phyloP scores from a whole-genome alignment of 2,888 invertebrate genomes.

The Drosophila ezoana region DNA sequence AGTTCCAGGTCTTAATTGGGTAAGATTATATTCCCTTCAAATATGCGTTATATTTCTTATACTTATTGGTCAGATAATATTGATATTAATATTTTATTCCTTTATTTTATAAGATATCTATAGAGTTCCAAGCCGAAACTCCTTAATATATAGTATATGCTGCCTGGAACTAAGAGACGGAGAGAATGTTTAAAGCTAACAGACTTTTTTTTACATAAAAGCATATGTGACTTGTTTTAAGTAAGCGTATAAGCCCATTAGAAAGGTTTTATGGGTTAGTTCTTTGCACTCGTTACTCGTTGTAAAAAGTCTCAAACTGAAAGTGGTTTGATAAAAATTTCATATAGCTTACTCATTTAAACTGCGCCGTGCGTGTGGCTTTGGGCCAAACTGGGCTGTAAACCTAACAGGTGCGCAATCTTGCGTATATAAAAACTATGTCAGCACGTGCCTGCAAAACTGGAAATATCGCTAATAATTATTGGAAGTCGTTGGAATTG shows the following conservation, averaged over 20 bases:
- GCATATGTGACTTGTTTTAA: neutral
- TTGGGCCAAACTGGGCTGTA: constrained; percentile 19
- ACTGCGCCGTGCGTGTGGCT: neutral
- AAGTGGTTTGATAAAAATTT: neutral
- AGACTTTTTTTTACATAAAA: neutral
- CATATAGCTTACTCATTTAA: neutral
- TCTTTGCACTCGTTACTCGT: neutral
- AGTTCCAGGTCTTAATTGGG: no score
- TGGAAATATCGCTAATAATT: constrained; percentile 21
- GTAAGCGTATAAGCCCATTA: neutral
- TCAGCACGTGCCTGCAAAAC: constrained; percentile 37
- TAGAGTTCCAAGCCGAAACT: no score
- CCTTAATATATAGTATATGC: no score
- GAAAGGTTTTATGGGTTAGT: neutral
- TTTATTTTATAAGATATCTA: no score
- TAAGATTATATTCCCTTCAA: constrained; percentile 4
- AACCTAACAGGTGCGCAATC: constrained; percentile 46
- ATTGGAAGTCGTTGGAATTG: constrained; percentile 44
- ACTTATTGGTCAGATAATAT: no score
- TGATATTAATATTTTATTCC: no score
- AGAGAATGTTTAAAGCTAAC: no score
- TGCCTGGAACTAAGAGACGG: no score
- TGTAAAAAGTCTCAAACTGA: neutral
- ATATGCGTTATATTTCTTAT: neutral
- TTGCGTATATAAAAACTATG: constrained; percentile 29